These are phyloP conservation scores for Bovichtus variegatus DNA, from an alignment of 2,797 vertebrate species.

Conservation along the genomic window DNA sequence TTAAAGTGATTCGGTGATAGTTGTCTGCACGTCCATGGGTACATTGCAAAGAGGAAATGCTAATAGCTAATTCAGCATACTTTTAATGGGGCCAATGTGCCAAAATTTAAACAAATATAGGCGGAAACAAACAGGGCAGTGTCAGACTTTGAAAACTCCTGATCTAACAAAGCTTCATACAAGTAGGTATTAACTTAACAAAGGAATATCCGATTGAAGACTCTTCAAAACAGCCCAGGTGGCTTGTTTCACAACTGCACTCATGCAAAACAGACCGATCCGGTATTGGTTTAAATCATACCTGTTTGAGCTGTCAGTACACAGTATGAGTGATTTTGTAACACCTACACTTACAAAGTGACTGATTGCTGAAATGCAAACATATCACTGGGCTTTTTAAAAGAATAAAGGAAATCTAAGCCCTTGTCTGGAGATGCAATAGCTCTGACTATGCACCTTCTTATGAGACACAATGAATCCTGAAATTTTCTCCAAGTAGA, in stretches of 20 bases:
- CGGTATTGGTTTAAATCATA: slow-evolving; percentile 18
- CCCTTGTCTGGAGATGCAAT: not conserved
- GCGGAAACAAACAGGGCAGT: not conserved
- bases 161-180: slow-evolving; percentile 6
- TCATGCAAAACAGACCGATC: slow-evolving; percentile 22
- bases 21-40: not conserved
- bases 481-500: not conserved
- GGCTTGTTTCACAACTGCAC: slow-evolving; percentile 34
- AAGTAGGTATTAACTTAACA: slow-evolving; percentile 1
- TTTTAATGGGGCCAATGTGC: not conserved
- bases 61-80: not conserved
- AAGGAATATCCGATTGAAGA: slow-evolving; percentile 18
- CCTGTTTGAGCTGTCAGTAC: slow-evolving; percentile 28
- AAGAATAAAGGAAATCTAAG: not conserved
- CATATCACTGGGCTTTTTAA: not conserved
- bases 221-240: slow-evolving; percentile 25
- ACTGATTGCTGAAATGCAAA: slow-evolving; percentile 13
- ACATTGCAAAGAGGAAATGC: not conserved
- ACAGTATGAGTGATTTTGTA: slow-evolving; percentile 19
- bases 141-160: not conserved
- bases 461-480: not conserved
- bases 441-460: not conserved
- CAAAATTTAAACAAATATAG: not conserved
- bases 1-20: not conserved
- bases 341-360: slow-evolving; percentile 14